These are phyloP conservation scores for Solea solea DNA, from an alignment of 2,113 vertebrate genomes.

Conservation along the genomic window DNA sequence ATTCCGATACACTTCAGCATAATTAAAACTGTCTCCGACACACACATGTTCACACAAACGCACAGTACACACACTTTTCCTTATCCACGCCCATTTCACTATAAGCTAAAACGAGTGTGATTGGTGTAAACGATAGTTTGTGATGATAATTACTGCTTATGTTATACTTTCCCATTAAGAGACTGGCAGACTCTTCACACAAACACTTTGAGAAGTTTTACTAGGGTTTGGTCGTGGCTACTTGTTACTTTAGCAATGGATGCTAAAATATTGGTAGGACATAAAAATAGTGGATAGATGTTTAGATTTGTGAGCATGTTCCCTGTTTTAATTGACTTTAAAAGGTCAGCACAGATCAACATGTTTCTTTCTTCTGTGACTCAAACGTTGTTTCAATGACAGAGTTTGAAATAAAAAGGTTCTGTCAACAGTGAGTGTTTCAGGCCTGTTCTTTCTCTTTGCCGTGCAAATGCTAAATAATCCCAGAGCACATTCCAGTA, in stretches of 20 bases:
- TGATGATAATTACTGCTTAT: constrained; percentile 79
- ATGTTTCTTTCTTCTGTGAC: constrained; percentile 11
- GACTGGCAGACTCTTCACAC: constrained; percentile 65
- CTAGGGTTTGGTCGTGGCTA: neutral
- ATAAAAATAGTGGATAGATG: neutral
- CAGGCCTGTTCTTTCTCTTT: constrained; percentile 32
- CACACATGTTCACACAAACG: constrained; percentile 29
- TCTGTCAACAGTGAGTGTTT: constrained; percentile 37
- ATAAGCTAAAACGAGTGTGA: constrained; percentile 45
- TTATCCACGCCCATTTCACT: constrained; percentile 35
- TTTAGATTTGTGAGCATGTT: constrained; percentile 7
- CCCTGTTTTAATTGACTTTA: constrained; percentile 2
- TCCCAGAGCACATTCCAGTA: neutral
- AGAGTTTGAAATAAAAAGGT: constrained; percentile 3
- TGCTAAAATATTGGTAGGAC: neutral
- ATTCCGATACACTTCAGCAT: constrained; percentile 39
- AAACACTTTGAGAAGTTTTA: constrained; percentile 35
- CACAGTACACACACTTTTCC: constrained; percentile 2
- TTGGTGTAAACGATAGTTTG: constrained; percentile 70
- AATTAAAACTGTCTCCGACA: constrained; percentile 55
- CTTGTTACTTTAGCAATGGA: constrained; percentile 5
- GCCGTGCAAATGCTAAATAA: neutral
- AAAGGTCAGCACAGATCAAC: neutral
- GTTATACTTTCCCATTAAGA: constrained; percentile 67
- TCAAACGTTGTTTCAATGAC: constrained; percentile 17